These are phyloP conservation scores for Myotis brandtii DNA, from an alignment of 2,113 vertebrate genomes.

Conservation along the genomic window DNA sequence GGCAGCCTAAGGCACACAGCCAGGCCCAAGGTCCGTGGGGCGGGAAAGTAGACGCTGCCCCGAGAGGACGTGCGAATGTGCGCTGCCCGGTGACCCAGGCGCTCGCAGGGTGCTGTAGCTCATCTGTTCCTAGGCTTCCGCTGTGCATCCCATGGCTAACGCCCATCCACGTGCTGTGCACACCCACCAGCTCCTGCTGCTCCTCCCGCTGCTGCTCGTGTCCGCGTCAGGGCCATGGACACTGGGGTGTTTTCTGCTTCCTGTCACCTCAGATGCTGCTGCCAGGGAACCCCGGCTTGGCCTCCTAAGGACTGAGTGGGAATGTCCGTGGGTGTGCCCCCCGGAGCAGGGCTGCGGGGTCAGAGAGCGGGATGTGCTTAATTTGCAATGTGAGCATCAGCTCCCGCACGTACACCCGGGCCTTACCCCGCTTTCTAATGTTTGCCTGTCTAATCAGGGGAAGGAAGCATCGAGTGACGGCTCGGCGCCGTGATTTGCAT, in stretches of 20 bases:
- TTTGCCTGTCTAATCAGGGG: not conserved
- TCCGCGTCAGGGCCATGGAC: not conserved
- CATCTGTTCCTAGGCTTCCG: not conserved
- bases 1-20: not conserved
- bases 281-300: not conserved
- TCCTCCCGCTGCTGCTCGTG: rapidly evolving
- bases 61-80: not conserved
- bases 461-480: not conserved
- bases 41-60: not conserved
- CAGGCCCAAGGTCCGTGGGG: not conserved
- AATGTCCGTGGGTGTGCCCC: not conserved
- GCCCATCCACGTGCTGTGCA: rapidly evolving
- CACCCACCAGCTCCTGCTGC: rapidly evolving
- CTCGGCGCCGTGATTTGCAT: not conserved
- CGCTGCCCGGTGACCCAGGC: rapidly evolving
- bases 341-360: not conserved
- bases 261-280: not conserved
- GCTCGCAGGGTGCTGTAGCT: rapidly evolving
- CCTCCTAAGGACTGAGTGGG: not conserved
- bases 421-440: not conserved
- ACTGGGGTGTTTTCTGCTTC: not conserved
- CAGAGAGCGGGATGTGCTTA: not conserved
- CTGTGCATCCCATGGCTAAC: rapidly evolving
- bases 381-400: not conserved
- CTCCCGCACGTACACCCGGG: rapidly evolving